Percentiles rank a stretch among this genome's conserved stretches.
These are phyloP conservation scores for Argentina silus DNA, from an alignment of 2,797 vertebrate genomes.

Conservation along the genomic window DNA sequence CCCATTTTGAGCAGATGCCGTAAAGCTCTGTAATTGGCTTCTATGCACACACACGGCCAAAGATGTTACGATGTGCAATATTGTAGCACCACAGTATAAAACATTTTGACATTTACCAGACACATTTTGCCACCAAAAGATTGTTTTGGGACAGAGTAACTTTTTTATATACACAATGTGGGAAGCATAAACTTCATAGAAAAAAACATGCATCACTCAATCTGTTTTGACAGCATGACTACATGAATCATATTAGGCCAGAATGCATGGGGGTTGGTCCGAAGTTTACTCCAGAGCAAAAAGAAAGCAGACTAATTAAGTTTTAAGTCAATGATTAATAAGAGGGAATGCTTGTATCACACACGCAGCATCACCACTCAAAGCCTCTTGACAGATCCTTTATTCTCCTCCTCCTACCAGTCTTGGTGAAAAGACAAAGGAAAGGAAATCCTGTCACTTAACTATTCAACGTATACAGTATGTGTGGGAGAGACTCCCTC, in stretches of 20 bases:
- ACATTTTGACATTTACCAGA: conserved; percentile 58
- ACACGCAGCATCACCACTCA: conserved; percentile 45
- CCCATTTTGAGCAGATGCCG: conserved; percentile 47
- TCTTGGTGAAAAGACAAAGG: conserved; percentile 52
- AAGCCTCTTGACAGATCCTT: conserved; percentile 67
- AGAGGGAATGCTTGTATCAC: conserved; percentile 59
- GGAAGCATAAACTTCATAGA: conserved; percentile 32
- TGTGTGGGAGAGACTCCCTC: conserved; percentile 27
- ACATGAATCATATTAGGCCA: conserved; percentile 29
- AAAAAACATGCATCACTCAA: conserved; percentile 41
- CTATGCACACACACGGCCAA: conserved; percentile 36
- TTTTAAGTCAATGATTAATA: conserved; percentile 62
- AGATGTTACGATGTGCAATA: conserved; percentile 39
- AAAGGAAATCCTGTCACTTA: conserved; percentile 59
- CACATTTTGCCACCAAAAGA: conserved; percentile 30
- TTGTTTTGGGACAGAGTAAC: conserved; percentile 35
- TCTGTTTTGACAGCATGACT: conserved; percentile 15
- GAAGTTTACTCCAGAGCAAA: neutral
- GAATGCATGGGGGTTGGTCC: conserved; percentile 62
- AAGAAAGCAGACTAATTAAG: neutral
- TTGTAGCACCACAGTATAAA: conserved; percentile 45
- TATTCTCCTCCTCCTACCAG: conserved; percentile 56
- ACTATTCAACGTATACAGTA: conserved; percentile 36
- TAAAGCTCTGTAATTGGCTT: conserved; percentile 64
- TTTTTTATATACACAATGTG: conserved; percentile 13